phyloP scores from a whole-genome alignment of 1,140 invertebrate species.

The Lepidurus couesii region DNA sequence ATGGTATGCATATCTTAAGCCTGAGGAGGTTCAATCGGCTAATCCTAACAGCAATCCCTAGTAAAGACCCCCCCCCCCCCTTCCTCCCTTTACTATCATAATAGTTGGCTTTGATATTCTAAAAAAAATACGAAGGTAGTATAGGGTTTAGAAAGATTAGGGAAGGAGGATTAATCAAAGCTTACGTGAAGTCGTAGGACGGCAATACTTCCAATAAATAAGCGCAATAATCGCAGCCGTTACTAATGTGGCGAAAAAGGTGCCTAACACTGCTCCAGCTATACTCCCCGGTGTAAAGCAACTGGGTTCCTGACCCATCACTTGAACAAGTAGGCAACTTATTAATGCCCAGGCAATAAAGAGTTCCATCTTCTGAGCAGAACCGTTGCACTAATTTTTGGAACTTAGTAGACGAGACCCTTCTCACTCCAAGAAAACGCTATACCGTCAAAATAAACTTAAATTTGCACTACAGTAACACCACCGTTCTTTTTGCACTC shows the following conservation, averaged over 20 bases:
- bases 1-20: neutral
- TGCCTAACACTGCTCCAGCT: constrained; percentile 53
- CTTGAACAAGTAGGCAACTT: neutral
- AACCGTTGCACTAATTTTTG: neutral
- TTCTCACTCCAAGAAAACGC: too few species aligned
- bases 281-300: constrained; percentile 50
- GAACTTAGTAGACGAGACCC: too few species aligned
- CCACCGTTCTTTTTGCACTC: neutral
- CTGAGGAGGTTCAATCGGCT: neutral
- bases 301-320: neutral
- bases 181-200: neutral
- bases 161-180: too few species aligned
- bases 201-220: constrained; percentile 37
- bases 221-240: constrained; percentile 43
- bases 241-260: constrained; percentile 49
- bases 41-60: neutral
- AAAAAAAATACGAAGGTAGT: too few species aligned
- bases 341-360: neutral
- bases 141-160: too few species aligned
- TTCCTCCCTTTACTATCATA: too few species aligned
- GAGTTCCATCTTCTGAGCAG: neutral
- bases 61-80: neutral
- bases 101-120: too few species aligned
- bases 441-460: neutral
- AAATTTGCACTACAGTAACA: neutral